Evolutionary conservation across 2,113 vertebrate species (phyloP).

Genomic region (Heterocephalus glaber): DNA sequence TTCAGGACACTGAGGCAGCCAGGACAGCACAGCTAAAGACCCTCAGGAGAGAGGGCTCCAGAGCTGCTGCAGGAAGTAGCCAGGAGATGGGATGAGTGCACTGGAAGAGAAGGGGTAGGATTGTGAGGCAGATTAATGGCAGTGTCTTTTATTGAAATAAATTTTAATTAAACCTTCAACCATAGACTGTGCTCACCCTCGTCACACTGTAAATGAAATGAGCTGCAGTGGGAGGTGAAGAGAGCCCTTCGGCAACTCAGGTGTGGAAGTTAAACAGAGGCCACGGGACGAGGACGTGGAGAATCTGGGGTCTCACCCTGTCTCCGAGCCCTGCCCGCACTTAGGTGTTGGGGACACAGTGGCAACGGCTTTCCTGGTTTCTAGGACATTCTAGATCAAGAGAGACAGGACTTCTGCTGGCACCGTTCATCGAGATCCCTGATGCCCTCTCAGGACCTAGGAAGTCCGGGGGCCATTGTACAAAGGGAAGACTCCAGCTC

Average conservation of each 20-base stretch:
- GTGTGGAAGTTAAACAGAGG: not conserved
- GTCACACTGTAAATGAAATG: not conserved
- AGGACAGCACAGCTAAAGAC: not conserved
- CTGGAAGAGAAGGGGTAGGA: not conserved
- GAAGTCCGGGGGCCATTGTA: not conserved
- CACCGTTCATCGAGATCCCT: not conserved
- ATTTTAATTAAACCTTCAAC: not conserved
- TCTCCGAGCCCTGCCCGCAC: not conserved
- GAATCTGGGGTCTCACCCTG: not conserved
- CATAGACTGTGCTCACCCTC: not conserved
- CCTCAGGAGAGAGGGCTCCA: not conserved
- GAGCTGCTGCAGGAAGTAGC: not conserved
- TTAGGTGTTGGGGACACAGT: not conserved
- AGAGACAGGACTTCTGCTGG: not conserved
- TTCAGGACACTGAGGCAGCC: not conserved
- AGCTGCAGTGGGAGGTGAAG: not conserved
- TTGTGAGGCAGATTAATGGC: not conserved
- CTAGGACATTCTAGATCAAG: not conserved
- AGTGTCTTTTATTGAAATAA: not conserved
- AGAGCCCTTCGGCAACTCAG: not conserved
- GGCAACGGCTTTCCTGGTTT: not conserved
- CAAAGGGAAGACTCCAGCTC: not conserved
- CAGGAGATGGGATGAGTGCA: not conserved
- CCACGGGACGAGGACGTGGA: not conserved
- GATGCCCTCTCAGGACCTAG: not conserved